phyloP scores from a whole-genome alignment of 2,113 vertebrate genomes.

The Falcunculus frontatus region DNA sequence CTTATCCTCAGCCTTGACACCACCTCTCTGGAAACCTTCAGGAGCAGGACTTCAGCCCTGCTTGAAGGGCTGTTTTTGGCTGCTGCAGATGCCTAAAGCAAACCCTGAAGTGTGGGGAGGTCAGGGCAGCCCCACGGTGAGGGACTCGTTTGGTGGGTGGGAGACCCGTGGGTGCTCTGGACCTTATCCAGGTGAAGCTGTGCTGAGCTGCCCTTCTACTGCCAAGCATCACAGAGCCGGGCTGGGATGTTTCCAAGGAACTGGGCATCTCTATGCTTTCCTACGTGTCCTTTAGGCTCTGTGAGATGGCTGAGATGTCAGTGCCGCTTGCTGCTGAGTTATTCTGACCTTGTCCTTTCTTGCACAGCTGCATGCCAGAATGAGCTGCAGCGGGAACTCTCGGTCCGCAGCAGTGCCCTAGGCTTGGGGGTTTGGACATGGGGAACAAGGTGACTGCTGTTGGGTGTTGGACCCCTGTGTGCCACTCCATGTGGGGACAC shows the following conservation, averaged over 20 bases:
- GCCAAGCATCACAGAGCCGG: rapidly evolving
- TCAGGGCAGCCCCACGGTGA: background rate
- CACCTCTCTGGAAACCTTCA: background rate
- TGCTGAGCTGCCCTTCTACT: background rate
- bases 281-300: background rate
- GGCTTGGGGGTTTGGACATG: rapidly evolving
- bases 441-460: background rate
- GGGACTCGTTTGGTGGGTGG: background rate
- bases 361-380: rapidly evolving
- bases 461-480: rapidly evolving
- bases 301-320: background rate
- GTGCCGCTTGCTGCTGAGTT: background rate
- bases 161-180: background rate
- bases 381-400: background rate
- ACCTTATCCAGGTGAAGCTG: background rate
- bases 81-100: background rate
- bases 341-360: background rate
- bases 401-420: rapidly evolving
- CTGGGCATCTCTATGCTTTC: rapidly evolving
- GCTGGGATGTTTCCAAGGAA: background rate
- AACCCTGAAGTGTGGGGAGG: background rate
- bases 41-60: background rate
- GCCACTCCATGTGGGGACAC: rapidly evolving
- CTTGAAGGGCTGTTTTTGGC: background rate
- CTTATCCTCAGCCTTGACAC: background rate